Base-by-base conservation (phyloP, 30 jellyfish, hydroid and myxozoan species). In the Aurelia aurita complex sp. Pacific region DNA sequence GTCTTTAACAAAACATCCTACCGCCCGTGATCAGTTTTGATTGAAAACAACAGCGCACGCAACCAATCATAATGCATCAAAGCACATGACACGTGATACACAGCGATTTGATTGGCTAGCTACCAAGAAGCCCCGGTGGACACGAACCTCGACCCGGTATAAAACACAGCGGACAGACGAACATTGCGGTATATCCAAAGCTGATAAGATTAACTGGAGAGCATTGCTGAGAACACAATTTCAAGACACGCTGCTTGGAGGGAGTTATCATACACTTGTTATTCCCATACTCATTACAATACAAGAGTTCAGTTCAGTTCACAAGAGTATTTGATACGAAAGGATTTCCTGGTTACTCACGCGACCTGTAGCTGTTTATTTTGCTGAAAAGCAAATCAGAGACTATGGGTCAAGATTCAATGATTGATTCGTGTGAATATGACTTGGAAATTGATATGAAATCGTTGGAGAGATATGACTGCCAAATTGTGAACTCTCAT, bases 1-100 rank as follows among this genome's bases (percentile, higher is more conserved):
- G 29, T 68, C 91, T 72, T 59, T 63, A 18, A 55, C 19, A 82
- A 69, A 82, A 71, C 85, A 82, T 70, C 84, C 77, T 46, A 53
- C 68, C 68, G 64, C 75, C 75, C 46, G 78, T 66, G 36, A n/a
- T 14, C 64, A 34, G 10, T 15, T 13, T n/a, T 57, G 54, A 23
- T 29, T 42, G 11, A 33, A 74, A 23, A 53, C 23, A 74, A 76
- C 38, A 34, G 77, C 54, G 52, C 83, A 66, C 77, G 43, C 60
- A 80, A 68, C 74, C 55, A 63, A 16, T 70, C 63, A n/a, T 34
- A 14, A 66, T 29, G 82, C 69, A 61, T 61, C 70, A 61, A 61
- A 6, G 36, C 70, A 2, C 36, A n/a, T n/a, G 36, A 61, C 70
- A 61, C 36, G 70, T 61, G 70, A 61, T 61, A n/a, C 36, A 13